A percentile compares a stretch with the other conserved stretches of the same genome.
phyloP scores from a whole-genome alignment of 2,797 vertebrate species.

The Neopelma chrysocephalum region DNA sequence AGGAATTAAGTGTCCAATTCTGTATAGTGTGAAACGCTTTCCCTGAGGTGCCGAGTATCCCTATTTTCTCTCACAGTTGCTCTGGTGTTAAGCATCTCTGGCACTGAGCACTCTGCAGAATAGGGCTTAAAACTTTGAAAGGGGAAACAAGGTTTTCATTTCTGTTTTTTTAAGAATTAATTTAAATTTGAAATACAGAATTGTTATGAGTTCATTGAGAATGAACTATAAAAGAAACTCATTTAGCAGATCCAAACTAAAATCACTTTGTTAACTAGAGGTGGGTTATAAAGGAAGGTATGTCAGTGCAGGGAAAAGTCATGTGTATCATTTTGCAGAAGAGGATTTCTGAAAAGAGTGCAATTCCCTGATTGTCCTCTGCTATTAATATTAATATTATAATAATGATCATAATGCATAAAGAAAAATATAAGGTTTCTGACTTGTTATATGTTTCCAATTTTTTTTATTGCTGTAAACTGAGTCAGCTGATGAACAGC shows the following conservation, averaged over 20 bases:
- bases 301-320: background rate
- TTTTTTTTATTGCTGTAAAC: conserved; percentile 82
- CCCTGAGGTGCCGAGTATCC: conserved; percentile 35
- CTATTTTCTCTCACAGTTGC: background rate
- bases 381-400: background rate
- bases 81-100: background rate
- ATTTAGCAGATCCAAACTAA: background rate
- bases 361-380: background rate
- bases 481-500: conserved; percentile 89
- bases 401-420: background rate
- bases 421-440: conserved; percentile 30
- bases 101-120: conserved; percentile 11
- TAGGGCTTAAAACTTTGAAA: conserved; percentile 38
- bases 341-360: background rate
- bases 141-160: conserved; percentile 38
- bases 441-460: conserved; percentile 54
- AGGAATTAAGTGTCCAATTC: conserved; percentile 75
- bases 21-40: conserved; percentile 50
- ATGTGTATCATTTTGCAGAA: background rate
- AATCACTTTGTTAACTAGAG: background rate
- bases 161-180: background rate
- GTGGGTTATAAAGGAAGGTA: background rate
- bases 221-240: background rate
- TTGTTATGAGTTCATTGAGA: background rate
- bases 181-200: conserved; percentile 17